Percentiles rank a stretch among this genome's conserved stretches.
Evolutionary conservation across 2,797 vertebrate species (phyloP).

Genomic region (Microctenopoma steveboyesi): DNA sequence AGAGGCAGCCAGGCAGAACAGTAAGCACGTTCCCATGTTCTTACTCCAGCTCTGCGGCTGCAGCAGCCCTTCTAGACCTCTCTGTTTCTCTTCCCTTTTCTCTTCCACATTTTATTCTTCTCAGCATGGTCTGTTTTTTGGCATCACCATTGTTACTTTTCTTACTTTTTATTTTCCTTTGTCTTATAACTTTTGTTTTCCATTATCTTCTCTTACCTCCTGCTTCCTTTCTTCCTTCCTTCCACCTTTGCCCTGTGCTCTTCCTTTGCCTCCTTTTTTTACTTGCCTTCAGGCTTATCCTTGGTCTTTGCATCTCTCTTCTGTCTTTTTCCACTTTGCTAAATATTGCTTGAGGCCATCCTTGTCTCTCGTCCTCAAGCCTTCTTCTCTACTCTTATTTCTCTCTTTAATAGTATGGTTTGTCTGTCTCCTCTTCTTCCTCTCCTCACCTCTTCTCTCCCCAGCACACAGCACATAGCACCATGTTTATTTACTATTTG

Average conservation of each 20-base stretch:
- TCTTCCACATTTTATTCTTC: constrained; percentile 3
- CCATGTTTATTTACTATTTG: constrained; percentile 23
- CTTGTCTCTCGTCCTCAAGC: constrained; percentile 26
- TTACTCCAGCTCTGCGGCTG: constrained; percentile 47
- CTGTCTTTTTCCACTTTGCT: constrained; percentile 21
- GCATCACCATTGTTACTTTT: constrained; percentile 3
- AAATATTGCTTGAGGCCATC: constrained; percentile 40
- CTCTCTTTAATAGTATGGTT: background rate
- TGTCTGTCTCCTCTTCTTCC: constrained; percentile 1
- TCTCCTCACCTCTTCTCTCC: constrained; percentile 6
- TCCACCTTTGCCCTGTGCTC: constrained; percentile 8
- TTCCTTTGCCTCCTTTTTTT: constrained; percentile 21
- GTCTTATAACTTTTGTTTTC: constrained; percentile 12
- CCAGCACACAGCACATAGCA: background rate
- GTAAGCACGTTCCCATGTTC: constrained; percentile 73
- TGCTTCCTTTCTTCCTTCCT: background rate
- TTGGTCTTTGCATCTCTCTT: constrained; percentile 29
- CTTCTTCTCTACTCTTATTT: constrained; percentile 7
- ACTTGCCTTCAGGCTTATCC: constrained; percentile 39
- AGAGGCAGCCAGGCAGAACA: constrained; percentile 80
- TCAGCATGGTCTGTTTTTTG: background rate
- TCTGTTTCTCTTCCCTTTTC: constrained; percentile 15
- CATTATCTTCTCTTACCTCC: background rate
- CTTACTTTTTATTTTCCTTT: constrained; percentile 16
- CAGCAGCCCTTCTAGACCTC: constrained; percentile 47